Conservation (phyloP, 2,113 vertebrate species). For the Tympanuchus pallidicinctus region DNA sequence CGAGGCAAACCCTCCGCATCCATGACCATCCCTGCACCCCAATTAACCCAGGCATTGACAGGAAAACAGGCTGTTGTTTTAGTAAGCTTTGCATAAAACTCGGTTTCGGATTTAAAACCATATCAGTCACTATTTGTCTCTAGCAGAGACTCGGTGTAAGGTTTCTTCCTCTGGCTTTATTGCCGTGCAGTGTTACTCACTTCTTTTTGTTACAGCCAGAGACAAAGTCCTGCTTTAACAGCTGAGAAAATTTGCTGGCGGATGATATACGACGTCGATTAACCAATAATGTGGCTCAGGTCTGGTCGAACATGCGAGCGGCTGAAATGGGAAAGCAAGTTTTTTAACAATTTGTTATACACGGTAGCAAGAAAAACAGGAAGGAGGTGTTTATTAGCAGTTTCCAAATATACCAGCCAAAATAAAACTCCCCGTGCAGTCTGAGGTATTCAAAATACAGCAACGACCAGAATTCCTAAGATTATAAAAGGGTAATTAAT, state of each 20-base stretch:
- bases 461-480: constrained; percentile 80
- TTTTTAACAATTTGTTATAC: constrained; percentile 77
- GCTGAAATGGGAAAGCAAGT: constrained; percentile 70
- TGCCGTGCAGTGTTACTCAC: background rate
- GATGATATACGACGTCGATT: constrained; percentile 38
- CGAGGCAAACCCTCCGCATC: background rate
- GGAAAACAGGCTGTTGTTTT: background rate
- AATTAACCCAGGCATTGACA: background rate
- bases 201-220: constrained; percentile 26
- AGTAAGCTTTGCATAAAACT: constrained; percentile 5
- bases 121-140: background rate
- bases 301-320: constrained; percentile 41
- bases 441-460: constrained; percentile 82
- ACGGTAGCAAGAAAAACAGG: constrained; percentile 86
- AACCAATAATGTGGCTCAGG: constrained; percentile 45
- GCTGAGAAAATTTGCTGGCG: constrained; percentile 73
- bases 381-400: constrained; percentile 83
- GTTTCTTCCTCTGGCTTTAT: background rate
- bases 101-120: background rate
- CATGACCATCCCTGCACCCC: background rate
- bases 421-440: constrained; percentile 80
- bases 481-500: constrained; percentile 86
- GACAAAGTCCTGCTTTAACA: constrained; percentile 60
- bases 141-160: background rate
- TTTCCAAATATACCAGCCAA: constrained; percentile 87